These are phyloP conservation scores for Nansenia antarctica DNA, from an alignment of 2,113 vertebrate genomes.

Conservation along the genomic window DNA sequence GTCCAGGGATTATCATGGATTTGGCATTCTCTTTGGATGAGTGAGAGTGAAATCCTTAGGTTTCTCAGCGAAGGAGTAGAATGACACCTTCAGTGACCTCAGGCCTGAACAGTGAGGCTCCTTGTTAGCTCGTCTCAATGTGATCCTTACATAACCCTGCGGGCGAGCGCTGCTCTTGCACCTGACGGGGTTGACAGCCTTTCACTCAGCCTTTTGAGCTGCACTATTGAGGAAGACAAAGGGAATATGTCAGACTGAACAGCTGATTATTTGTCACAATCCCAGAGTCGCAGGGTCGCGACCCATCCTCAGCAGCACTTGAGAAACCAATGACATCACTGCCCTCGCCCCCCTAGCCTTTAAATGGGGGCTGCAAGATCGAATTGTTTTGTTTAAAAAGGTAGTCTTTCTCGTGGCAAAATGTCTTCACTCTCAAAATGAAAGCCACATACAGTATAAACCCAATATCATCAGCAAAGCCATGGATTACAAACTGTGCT, in stretches of 20 bases:
- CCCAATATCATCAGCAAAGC: neutral
- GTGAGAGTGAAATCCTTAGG: constrained; percentile 34
- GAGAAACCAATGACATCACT: constrained; percentile 67
- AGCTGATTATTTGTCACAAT: constrained; percentile 63
- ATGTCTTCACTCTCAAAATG: neutral
- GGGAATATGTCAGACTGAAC: constrained; percentile 51
- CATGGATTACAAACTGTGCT: neutral
- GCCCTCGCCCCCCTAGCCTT: constrained; percentile 40
- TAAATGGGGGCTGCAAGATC: constrained; percentile 20
- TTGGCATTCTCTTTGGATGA: constrained; percentile 51
- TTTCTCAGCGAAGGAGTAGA: constrained; percentile 39
- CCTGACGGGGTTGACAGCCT: constrained; percentile 37
- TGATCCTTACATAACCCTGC: constrained; percentile 24
- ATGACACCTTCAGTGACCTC: constrained; percentile 47
- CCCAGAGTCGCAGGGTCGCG: constrained; percentile 54
- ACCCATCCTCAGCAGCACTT: constrained; percentile 48
- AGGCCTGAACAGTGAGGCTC: constrained; percentile 15
- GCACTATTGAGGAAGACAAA: constrained; percentile 45
- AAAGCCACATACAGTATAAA: too few relatives aligned
- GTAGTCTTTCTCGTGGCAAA: constrained; percentile 11
- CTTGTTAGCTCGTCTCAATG: constrained; percentile 32
- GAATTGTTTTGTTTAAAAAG: constrained; percentile 15
- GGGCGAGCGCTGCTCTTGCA: constrained; percentile 21
- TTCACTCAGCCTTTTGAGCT: constrained; percentile 42
- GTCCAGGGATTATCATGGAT: constrained; percentile 47